Percentiles rank a stretch among this genome's conserved stretches.
Conservation (phyloP, 1,140 invertebrate species). For the Caenorhabditis latens region DNA sequence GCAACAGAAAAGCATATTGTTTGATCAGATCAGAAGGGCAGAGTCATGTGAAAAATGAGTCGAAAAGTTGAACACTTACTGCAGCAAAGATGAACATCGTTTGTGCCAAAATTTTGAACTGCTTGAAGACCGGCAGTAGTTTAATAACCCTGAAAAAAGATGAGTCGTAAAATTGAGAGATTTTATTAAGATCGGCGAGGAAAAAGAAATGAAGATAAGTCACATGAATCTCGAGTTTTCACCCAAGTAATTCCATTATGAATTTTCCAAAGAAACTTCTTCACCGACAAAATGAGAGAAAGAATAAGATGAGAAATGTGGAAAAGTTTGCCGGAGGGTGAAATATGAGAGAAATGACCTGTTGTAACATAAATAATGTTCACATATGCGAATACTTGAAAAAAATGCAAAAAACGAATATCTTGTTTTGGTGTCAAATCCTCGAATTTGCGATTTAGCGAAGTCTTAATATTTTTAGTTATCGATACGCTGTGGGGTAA, state of each 20-base stretch:
- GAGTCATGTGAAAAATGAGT: slow-evolving; percentile 9
- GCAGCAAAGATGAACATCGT: slow-evolving; percentile 49
- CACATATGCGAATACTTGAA: slow-evolving; percentile 29
- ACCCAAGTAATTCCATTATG: too few species aligned
- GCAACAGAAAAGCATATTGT: slow-evolving; percentile 6
- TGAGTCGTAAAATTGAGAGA: too few species aligned
- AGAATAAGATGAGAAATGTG: background rate
- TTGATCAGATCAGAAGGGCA: slow-evolving; percentile 43
- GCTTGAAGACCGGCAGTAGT: background rate
- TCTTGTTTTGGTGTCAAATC: background rate
- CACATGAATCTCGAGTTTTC: too few species aligned
- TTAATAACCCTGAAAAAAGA: slow-evolving; percentile 4
- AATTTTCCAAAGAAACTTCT: too few species aligned
- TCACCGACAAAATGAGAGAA: background rate
- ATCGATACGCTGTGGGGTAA: too few species aligned
- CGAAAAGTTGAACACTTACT: slow-evolving; percentile 43
- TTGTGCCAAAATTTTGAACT: background rate
- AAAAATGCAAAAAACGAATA: background rate
- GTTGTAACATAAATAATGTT: slow-evolving; percentile 30
- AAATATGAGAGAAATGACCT: background rate
- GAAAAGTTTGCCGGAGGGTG: background rate
- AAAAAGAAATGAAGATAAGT: background rate
- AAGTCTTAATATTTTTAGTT: too few species aligned
- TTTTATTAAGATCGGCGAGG: too few species aligned
- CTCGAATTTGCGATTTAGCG: background rate